Base-by-base conservation (phyloP, 2,113 vertebrate genomes). In the Caranx melampygus region DNA sequence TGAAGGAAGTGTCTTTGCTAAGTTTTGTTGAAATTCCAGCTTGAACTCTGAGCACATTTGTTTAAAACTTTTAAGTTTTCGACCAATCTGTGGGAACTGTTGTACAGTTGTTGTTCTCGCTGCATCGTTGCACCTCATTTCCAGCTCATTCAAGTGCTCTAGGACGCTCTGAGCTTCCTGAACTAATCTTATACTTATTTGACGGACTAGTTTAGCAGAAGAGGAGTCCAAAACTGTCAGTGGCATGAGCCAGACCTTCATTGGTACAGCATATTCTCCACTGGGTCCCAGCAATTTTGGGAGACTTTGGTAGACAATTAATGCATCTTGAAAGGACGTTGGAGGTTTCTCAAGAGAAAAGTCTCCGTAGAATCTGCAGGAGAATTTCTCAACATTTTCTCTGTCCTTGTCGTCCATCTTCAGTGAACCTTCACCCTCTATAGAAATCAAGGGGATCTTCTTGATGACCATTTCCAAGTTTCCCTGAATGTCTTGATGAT, bases 191-290 rank as follows among this genome's bases (percentile, higher is more conserved):
- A 63, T 5, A 20, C 81, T 89, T 6, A 92, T 94, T 45, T 94
- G 71, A 16, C 70, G 62, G 2, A 91, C 80, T 0, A 94, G 8
- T 52, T 70, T 69, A 0, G 91, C 85, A 15, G 93, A 92, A 47
- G 5, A 21, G 10, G 72, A 64, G 85, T 92, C 81, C 60, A 94
- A 73, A 37, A 5, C 52, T 7, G 62, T 45, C 44, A 95, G 81
- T 0, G 93, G 92, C 49, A 93, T 63, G 16, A 94, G 77, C 92
- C 91, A 94, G 55, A 94, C 92, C 37, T 21, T 87, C n/a, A 92
- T 0, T 49, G 94, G 92, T 9, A 95, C 83, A 1, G 86, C 83
- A 0, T 92, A 87, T 47, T 91, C 79, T 12, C 80, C 80, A 0
- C 76, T 34, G 1, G 8, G 0, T 33, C 92, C 89, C 15, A 93